Conservation (phyloP, 1,140 invertebrate species). For the Rhyzopertha dominica region DNA sequence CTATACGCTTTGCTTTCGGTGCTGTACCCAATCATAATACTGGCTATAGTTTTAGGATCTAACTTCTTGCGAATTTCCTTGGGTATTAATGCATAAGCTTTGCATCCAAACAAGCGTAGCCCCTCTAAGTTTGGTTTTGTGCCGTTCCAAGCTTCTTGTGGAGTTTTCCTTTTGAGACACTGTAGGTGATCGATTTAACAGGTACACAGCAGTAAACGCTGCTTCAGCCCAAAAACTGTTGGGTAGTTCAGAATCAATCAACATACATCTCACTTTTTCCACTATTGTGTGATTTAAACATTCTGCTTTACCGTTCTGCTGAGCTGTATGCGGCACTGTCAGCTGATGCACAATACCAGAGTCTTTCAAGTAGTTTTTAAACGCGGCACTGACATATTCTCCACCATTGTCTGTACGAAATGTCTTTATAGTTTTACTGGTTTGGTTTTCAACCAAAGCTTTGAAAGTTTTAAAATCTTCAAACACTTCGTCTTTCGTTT, state of each 20-base stretch:
- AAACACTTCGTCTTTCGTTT: constrained; percentile 33
- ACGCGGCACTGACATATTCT: too few relatives aligned
- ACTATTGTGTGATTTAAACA: background rate
- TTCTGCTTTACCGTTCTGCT: background rate
- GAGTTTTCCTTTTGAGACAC: constrained; percentile 11
- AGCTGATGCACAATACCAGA: constrained; percentile 2
- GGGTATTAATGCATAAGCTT: constrained; percentile 28
- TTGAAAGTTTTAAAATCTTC: constrained; percentile 35
- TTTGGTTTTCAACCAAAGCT: constrained; percentile 34
- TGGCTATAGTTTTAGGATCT: constrained; percentile 18
- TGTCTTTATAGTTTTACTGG: background rate
- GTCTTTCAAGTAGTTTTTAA: background rate
- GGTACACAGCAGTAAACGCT: constrained; percentile 19
- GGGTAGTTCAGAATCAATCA: too few relatives aligned
- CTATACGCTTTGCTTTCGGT: too few relatives aligned
- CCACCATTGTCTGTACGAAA: constrained; percentile 34
- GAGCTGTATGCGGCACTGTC: background rate
- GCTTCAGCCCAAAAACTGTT: constrained; percentile 29
- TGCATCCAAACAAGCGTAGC: constrained; percentile 37
- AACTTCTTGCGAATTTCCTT: constrained; percentile 21
- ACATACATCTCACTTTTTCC: background rate
- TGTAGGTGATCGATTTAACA: constrained; percentile 19
- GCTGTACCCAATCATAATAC: constrained; percentile 26
- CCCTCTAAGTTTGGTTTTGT: constrained; percentile 20
- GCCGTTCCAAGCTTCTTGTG: constrained; percentile 20